Base-by-base conservation (phyloP, 2,113 vertebrate species). In the Urocolius indicus region DNA sequence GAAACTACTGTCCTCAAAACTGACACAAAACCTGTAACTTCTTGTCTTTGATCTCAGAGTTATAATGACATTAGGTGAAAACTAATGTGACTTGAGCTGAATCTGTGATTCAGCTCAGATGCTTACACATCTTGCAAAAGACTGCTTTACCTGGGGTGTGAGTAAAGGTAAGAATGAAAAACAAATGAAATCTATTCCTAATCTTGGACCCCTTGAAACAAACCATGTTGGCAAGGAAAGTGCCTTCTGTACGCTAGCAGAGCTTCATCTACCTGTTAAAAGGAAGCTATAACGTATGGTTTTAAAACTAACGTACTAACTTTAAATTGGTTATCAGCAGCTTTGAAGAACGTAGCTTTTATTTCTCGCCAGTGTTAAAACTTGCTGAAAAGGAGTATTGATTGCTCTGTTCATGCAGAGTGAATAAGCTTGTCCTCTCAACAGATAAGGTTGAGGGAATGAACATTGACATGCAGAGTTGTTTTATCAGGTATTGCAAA, bases 171-270 rank as follows among this genome's bases (percentile, higher is more conserved):
- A 69, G 58, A 71, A 45, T 38, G 46, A 26, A 52, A 63, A 76
- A 62, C 11, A 74, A 22, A 22, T 67, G 24, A 58, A 4, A 57
- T 75, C 13, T 89, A 13, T 49, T 73, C 20, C 65, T 76, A 79
- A 57, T 92, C 88, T 96, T 96, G 90, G 93, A 91, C 76, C 78
- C 93, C 84, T 94, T 93, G 91, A 87, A 89, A 66, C 41, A 80
- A 76, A 71, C 34, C 26, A 34, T 95, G 72, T 76, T 97, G 91
- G 81, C 69, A 92, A 95, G 75, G 84, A 76, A 95, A 84, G 82
- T 81, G 43, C 34, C 48, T 88, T 69, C 48, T 65, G 13, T 91
- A n/a, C 26, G 54, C 23, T 86, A 77, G 46, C 30, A 84, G 82
- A 86, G 41, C 29, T 95, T 95, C 4, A 2, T 63, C 38, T 55